These are phyloP conservation scores for Tenodera sinensis DNA, from an alignment of 2,888 invertebrate species.

Conservation along the genomic window DNA sequence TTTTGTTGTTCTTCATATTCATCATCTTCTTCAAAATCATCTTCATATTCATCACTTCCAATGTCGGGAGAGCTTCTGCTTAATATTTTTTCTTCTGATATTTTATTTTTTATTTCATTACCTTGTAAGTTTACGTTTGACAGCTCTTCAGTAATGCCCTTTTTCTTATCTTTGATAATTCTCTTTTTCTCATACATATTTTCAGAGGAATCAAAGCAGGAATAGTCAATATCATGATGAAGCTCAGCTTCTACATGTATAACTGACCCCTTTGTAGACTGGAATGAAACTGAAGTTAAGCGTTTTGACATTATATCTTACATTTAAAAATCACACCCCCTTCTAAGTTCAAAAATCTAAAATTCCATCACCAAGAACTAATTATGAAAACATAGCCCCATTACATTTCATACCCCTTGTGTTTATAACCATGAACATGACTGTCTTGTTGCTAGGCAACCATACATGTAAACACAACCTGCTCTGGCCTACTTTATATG, in stretches of 20 bases:
- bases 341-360: not conserved
- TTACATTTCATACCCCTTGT: not conserved
- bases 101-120: not conserved
- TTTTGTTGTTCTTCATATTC: not conserved
- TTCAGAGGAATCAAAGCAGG: slow-evolving; percentile 9
- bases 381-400: not conserved
- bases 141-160: not conserved
- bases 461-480: not conserved
- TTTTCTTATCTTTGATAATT: not conserved
- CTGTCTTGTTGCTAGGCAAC: not conserved
- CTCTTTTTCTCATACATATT: not conserved
- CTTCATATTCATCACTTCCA: not conserved
- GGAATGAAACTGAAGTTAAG: not conserved
- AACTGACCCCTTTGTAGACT: not conserved
- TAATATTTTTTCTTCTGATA: not conserved
- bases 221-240: slow-evolving; percentile 17
- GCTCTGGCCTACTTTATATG: not conserved
- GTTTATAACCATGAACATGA: not conserved
- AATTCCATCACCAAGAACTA: not conserved
- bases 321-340: not conserved
- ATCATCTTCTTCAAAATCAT: not conserved
- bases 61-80: not conserved
- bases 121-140: not conserved
- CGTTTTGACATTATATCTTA: not conserved
- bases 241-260: slow-evolving; percentile 3